Conservation (phyloP, 2,797 vertebrate genomes). For the Galaxias olidus region DNA sequence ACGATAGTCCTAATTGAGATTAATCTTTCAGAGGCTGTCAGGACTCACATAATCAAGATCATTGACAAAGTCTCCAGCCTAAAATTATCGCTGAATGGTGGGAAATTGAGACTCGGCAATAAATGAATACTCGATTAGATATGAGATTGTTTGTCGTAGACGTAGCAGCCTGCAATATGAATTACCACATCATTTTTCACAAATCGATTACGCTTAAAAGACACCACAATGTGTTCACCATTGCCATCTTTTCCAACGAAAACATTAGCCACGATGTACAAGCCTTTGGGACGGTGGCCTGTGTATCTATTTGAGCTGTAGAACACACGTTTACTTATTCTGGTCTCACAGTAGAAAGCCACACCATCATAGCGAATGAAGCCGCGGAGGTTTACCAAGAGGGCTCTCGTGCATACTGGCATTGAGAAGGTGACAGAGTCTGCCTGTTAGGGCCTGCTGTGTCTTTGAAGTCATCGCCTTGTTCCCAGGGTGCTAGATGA, state of each 20-base stretch:
- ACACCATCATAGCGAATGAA: slow-evolving; percentile 45
- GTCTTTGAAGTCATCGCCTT: slow-evolving; percentile 62
- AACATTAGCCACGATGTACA: no score
- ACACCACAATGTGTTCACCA: no score
- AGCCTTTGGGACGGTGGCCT: slow-evolving; percentile 22
- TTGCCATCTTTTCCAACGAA: no score
- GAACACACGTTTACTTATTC: slow-evolving; percentile 17
- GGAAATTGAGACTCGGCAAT: not conserved
- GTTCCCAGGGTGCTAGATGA: slow-evolving; percentile 49
- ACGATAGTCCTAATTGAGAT: slow-evolving; percentile 10
- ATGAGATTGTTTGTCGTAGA: no score
- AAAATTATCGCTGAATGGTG: not conserved
- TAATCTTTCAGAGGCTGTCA: not conserved
- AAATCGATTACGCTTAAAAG: no score
- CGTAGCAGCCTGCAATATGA: no score
- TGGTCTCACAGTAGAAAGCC: slow-evolving; percentile 25
- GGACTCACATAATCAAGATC: slow-evolving; percentile 1
- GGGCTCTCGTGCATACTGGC: slow-evolving; percentile 53
- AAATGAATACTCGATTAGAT: not conserved
- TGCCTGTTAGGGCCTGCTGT: slow-evolving; percentile 60
- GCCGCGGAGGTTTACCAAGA: slow-evolving; percentile 48
- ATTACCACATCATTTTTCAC: no score
- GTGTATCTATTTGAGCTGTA: slow-evolving; percentile 35
- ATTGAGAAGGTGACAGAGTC: slow-evolving; percentile 64
- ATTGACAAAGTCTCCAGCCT: not conserved